phyloP scores from a whole-genome alignment of 1,140 invertebrate genomes.

The Drosophila navojoa region DNA sequence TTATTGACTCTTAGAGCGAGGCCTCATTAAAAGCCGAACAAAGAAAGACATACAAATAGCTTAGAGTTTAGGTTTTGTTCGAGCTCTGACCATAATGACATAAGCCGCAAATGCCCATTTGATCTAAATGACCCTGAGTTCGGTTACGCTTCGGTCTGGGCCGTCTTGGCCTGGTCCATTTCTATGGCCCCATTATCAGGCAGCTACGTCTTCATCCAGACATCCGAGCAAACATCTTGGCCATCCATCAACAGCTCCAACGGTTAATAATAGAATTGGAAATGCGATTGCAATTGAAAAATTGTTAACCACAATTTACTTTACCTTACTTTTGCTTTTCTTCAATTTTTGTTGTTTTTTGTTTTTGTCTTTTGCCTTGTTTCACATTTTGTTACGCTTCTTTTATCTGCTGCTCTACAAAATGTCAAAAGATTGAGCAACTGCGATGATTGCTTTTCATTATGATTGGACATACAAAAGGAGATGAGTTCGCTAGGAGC shows the following conservation, averaged over 20 bases:
- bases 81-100: slow-evolving; percentile 60
- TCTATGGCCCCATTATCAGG: slow-evolving; percentile 36
- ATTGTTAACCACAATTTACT: slow-evolving; percentile 53
- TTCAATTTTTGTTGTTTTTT: no score
- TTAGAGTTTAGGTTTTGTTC: slow-evolving; percentile 65
- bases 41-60: slow-evolving; percentile 33
- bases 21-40: slow-evolving; percentile 52
- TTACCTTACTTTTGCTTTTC: no score
- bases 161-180: background rate
- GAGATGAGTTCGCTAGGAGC: slow-evolving; percentile 19
- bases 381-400: slow-evolving; percentile 48
- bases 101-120: slow-evolving; percentile 64
- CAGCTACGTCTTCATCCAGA: slow-evolving; percentile 22
- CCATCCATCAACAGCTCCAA: slow-evolving; percentile 46
- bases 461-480: slow-evolving; percentile 26
- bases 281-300: slow-evolving; percentile 68
- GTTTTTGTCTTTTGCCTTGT: background rate
- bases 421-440: slow-evolving; percentile 70
- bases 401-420: slow-evolving; percentile 31
- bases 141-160: slow-evolving; percentile 3
- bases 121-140: slow-evolving; percentile 71
- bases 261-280: slow-evolving; percentile 70
- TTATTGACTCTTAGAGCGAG: slow-evolving; percentile 47
- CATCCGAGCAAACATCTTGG: background rate
- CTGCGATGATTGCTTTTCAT: slow-evolving; percentile 34